Percentiles rank a stretch among this genome's conserved stretches.
phyloP scores from a whole-genome alignment of 2,888 invertebrate genomes.

The Lucinisca nassula region DNA sequence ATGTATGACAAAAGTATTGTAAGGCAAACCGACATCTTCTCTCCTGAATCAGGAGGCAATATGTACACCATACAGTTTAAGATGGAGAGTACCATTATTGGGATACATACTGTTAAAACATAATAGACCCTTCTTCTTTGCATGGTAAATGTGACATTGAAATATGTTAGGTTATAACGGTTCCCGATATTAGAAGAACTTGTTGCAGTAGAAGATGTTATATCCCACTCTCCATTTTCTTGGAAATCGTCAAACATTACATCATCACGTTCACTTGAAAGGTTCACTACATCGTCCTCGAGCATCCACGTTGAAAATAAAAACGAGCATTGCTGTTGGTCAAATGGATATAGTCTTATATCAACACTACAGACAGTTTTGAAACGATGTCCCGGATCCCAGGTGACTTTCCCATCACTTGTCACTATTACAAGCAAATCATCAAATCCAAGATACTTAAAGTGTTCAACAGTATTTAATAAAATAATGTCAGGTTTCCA shows the following conservation, averaged over 20 bases:
- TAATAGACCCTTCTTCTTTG: background rate
- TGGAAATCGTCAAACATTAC: background rate
- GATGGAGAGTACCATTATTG: background rate
- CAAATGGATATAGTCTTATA: background rate
- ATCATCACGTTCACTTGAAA: background rate
- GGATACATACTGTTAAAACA: background rate
- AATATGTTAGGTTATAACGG: background rate
- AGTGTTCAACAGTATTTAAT: background rate
- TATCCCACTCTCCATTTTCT: background rate
- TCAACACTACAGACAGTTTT: background rate
- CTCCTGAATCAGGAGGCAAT: background rate
- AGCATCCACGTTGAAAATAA: background rate
- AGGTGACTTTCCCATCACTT: background rate
- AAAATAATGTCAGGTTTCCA: background rate
- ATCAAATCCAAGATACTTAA: background rate
- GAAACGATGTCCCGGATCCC: background rate
- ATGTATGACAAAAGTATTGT: background rate
- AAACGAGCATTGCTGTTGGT: background rate
- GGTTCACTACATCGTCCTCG: background rate
- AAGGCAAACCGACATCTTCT: background rate
- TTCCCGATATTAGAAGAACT: background rate
- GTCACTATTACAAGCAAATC: background rate
- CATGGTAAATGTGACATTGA: background rate
- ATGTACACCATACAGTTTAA: background rate
- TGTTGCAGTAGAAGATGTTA: background rate